Evolutionary conservation across 2,113 vertebrate genomes (phyloP).

Genomic region (Aramus guarauna): DNA sequence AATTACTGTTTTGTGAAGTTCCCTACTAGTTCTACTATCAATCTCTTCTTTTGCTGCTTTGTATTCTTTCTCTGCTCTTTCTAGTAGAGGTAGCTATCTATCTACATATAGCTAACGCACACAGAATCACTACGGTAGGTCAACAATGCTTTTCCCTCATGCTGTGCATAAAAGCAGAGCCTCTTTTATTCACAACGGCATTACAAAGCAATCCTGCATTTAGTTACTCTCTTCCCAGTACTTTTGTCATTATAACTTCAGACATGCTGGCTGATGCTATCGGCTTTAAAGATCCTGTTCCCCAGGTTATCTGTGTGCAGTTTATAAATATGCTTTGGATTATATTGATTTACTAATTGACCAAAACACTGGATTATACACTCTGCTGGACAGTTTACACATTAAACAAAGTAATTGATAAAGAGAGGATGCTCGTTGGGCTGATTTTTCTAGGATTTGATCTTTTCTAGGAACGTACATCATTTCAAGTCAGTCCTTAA

Average conservation of each 20-base stretch:
- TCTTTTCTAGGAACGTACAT: neutral
- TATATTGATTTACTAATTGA: conserved; percentile 59
- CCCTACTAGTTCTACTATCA: neutral
- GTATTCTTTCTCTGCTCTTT: neutral
- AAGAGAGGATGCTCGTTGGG: neutral
- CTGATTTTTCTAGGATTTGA: neutral
- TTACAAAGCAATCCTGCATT: neutral
- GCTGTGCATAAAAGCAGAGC: neutral
- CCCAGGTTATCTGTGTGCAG: neutral
- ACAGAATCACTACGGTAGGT: neutral
- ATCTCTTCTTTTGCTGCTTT: neutral
- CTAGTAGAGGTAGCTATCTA: neutral
- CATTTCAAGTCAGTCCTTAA: neutral
- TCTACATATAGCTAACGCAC: neutral
- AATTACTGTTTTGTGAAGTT: neutral
- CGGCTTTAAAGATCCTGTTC: neutral
- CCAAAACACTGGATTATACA: conserved; percentile 57
- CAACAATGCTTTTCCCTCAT: neutral
- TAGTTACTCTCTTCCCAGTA: neutral
- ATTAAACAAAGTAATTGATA: conserved; percentile 19
- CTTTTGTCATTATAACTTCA: conserved; percentile 2
- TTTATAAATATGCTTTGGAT: conserved; percentile 53
- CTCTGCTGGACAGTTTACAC: conserved; percentile 32
- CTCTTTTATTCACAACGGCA: neutral
- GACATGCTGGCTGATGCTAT: neutral